phyloP scores from a whole-genome alignment of 2,113 vertebrate species.

The Sus scrofa region DNA sequence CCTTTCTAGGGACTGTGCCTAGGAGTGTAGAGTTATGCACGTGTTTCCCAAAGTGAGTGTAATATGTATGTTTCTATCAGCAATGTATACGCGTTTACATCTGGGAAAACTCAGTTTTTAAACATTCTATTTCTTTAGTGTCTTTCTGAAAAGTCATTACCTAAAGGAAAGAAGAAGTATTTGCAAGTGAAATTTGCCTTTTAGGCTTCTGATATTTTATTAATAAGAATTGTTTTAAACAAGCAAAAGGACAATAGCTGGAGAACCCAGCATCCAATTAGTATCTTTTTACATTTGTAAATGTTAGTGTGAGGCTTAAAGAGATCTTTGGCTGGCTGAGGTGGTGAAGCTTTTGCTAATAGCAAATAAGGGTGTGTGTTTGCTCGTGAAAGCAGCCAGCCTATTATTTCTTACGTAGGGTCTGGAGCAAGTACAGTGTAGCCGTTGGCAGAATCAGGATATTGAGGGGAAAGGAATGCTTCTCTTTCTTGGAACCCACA shows the following conservation, averaged over 20 bases:
- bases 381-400: neutral
- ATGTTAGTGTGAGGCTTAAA: neutral
- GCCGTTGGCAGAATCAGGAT: neutral
- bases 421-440: neutral
- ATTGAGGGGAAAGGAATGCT: neutral
- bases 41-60: neutral
- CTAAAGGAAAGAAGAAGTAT: constrained; percentile 15
- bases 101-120: constrained; percentile 47
- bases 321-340: neutral
- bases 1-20: neutral
- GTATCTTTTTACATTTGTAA: constrained; percentile 7
- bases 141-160: constrained; percentile 38
- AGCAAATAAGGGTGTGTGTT: neutral
- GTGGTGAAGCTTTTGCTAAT: neutral
- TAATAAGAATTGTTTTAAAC: constrained; percentile 54
- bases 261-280: constrained; percentile 7
- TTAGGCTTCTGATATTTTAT: constrained; percentile 46
- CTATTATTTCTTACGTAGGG: neutral
- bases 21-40: neutral
- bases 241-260: neutral
- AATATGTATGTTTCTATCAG: constrained; percentile 24
- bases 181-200: constrained; percentile 67
- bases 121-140: constrained; percentile 60
- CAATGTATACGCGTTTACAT: neutral
- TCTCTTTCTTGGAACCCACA: neutral